These are phyloP conservation scores for Sminthurides aquaticus DNA, from an alignment of 2,888 invertebrate genomes.

Conservation along the genomic window DNA sequence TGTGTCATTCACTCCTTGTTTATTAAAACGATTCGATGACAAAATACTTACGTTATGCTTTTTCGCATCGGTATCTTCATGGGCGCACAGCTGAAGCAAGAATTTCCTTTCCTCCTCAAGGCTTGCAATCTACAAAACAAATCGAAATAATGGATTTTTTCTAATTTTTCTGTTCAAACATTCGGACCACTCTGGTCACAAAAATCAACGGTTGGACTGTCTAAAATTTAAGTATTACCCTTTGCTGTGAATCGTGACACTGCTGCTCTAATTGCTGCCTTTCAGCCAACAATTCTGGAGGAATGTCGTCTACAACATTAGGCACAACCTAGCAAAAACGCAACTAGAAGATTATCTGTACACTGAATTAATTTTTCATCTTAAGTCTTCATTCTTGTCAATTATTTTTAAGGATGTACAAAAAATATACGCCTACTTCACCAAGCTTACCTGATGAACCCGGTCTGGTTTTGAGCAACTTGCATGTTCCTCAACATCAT, in stretches of 20 bases:
- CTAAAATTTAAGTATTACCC: too few relatives aligned
- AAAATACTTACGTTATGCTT: not conserved
- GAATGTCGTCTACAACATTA: not conserved
- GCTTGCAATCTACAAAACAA: constrained; percentile 14
- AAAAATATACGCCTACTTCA: not conserved
- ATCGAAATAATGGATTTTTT: not conserved
- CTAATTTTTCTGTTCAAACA: not conserved
- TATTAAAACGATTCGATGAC: too few relatives aligned
- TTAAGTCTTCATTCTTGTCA: too few relatives aligned
- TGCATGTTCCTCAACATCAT: constrained; percentile 5
- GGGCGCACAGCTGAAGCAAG: constrained; percentile 5
- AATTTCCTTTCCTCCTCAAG: constrained; percentile 14
- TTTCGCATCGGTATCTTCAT: not conserved
- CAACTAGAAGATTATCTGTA: too few relatives aligned
- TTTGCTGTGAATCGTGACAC: constrained; percentile 13
- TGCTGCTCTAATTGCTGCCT: constrained; percentile 9
- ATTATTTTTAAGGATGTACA: too few relatives aligned
- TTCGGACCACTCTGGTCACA: too few relatives aligned
- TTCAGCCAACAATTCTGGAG: constrained; percentile 14
- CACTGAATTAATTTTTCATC: too few relatives aligned
- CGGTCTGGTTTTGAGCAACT: not conserved
- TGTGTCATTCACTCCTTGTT: too few relatives aligned
- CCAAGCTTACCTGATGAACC: not conserved
- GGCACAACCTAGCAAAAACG: too few relatives aligned
- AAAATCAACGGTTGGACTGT: too few relatives aligned